Base-by-base conservation (phyloP, 2,797 vertebrate species). In the Vultur gryphus region DNA sequence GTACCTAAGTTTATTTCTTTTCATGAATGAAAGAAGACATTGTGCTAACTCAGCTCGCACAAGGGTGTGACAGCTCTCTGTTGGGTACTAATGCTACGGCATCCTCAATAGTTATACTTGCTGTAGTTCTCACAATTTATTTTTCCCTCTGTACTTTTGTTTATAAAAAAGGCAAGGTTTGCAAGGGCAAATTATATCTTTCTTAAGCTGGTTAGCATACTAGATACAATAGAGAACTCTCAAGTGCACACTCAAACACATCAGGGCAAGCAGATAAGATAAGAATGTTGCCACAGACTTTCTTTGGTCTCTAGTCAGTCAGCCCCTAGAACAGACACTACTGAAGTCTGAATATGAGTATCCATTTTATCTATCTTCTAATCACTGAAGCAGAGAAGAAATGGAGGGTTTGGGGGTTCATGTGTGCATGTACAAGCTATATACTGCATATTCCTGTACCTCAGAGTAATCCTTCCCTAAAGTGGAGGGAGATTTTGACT, bases 11-110 rank as follows among this genome's bases (percentile, higher is more conserved):
- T 83, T 75, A 79, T 46, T 87, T 83, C 49, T 64, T 83, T 65
- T 64, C 51, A 29, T 87, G 78, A 95, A 92, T 83, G 75, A 93
- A 95, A 90, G 71, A 59, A 87, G 90, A 71, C 35, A 41, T 81
- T 77, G 66, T 82, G 80, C 67, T 89, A 67, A 61, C 41, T 92
- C 75, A 79, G 51, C 52, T 77, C 25, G 3, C n/a, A 41, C 23
- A 78, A 66, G 33, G 37, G 16, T 7, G 7, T 86, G 46, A 26
- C 25, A 39, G 33, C 12, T 67, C 28, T 69, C 62, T 67, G 6
- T 41, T 41, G 61, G 21, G 10, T 90, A 39, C 41, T 82, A 73
- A n/a, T 1, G 5, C 65, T 66, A 39, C 1, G 1, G 33, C 21
- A 77, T 67, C 20, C 51, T 84, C 70, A 59, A 20, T 48, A 83